Evolutionary conservation across 2,797 vertebrate genomes (phyloP), one percentile per base, ranked within the genome.

Genomic region (Serranus cabrilla): DNA sequence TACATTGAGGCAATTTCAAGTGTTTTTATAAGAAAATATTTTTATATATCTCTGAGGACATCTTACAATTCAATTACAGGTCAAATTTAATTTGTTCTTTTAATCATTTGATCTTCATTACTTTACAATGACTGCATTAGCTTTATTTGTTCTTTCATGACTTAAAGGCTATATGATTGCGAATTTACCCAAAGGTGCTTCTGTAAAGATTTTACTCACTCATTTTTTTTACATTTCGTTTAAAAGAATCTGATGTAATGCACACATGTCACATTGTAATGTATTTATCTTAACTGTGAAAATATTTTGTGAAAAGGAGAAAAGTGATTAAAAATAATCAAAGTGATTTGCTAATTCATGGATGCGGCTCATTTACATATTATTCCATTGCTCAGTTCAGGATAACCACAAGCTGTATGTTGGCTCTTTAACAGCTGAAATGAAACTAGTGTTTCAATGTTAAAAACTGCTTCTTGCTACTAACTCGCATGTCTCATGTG

Each of bases 261-360:
- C 91, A 88, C 86, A 85, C 79, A 27, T 85, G 81, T 90, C 91
- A 85, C 64, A 58, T 63, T 95, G 87, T 92, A 83, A 90, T 94
- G 92, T 94, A 94, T 94, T 95, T 92, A 93, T 94, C 84, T 75
- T 81, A 90, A 93, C 86, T 95, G 93, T 95, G 92, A 95, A 94
- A 90, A 77, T 80, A 82, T 74, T 84, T 90, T 88, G 88, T 93
- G 82, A 76, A 83, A 88, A 84, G 78, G 59, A 76, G 63, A 52
- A 83, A 82, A 71, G 56, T 86, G 74, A 94, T 94, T 94, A 94
- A 94, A n/a, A 94, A 81, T 57, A 76, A 88, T 76, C 27, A 76
- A 82, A 84, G 11, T 71, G 20, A 81, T 88, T 74, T 75, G 37
- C 39, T 51, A 39, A 71, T 87, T 74, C 21, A 62, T 81, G 71